A percentile compares a stretch with the other conserved stretches of the same genome.
Conservation (phyloP, 2,797 vertebrate species). For the Melanogrammus aeglefinus region DNA sequence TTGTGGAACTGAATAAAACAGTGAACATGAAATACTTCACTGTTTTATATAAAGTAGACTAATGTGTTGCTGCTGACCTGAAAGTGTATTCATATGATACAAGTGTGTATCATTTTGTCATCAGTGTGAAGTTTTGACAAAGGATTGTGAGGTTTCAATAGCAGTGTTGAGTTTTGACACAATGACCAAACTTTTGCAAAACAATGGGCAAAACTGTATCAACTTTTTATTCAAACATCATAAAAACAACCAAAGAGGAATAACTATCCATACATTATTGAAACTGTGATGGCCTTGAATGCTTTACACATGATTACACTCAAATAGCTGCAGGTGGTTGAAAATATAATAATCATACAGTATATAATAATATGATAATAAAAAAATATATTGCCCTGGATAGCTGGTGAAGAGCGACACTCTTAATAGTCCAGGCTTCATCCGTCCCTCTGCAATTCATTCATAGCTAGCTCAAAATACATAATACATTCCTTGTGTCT, state of each 20-base stretch:
- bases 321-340: conserved; percentile 27
- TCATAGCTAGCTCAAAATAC: not conserved
- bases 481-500: conserved; percentile 1
- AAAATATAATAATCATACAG: not conserved
- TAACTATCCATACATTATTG: conserved; percentile 41
- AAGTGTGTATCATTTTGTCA: too few relatives aligned
- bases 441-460: not conserved
- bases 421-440: not conserved
- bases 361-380: conserved; percentile 1
- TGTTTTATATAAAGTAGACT: too few relatives aligned
- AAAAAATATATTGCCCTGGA: not conserved
- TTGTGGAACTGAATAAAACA: too few relatives aligned
- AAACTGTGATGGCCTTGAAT: conserved; percentile 20
- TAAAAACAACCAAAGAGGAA: not conserved
- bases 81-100: too few relatives aligned
- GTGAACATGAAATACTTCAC: too few relatives aligned
- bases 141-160: too few relatives aligned
- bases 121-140: too few relatives aligned
- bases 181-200: too few relatives aligned
- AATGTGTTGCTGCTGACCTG: too few relatives aligned
- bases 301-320: conserved; percentile 61
- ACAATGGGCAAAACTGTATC: too few relatives aligned
- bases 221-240: not conserved
- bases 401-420: not conserved
- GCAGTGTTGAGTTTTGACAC: too few relatives aligned